These are phyloP conservation scores for Melanophora roralis DNA, from an alignment of 2,888 invertebrate genomes.

Conservation along the genomic window DNA sequence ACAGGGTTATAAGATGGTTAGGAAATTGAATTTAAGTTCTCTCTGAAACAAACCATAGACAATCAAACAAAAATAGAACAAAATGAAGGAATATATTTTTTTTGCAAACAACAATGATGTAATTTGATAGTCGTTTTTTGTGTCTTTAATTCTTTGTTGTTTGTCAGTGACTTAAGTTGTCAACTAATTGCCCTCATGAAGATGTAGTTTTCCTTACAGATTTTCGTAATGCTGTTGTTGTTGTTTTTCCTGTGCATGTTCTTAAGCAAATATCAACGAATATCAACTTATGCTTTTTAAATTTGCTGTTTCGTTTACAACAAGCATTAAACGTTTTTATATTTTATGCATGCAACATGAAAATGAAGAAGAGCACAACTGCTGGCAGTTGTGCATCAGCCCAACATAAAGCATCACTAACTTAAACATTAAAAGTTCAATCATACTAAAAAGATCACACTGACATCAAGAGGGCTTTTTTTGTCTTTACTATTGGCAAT, in stretches of 20 bases:
- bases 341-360: conserved; percentile 62
- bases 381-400: conserved; percentile 31
- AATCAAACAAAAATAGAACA: neutral
- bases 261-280: conserved; percentile 33
- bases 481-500: conserved; percentile 28
- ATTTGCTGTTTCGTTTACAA: conserved; percentile 56
- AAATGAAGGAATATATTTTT: neutral
- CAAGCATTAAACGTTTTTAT: conserved; percentile 62
- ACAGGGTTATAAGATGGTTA: no score
- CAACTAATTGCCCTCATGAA: conserved; percentile 63
- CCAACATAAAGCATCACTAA: neutral
- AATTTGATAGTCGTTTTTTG: conserved; percentile 58
- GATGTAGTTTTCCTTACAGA: conserved; percentile 47
- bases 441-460: conserved; percentile 61
- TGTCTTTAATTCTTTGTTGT: conserved; percentile 8
- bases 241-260: conserved; percentile 36
- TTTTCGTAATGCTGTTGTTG: conserved; percentile 29
- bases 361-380: conserved; percentile 48
- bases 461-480: conserved; percentile 58
- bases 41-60: neutral
- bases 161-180: conserved; percentile 60
- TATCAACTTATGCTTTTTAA: conserved; percentile 46
- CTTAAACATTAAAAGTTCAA: conserved; percentile 60
- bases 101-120: conserved; percentile 48
- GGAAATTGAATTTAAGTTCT: no score